A percentile compares a stretch with the other conserved stretches of the same genome.
Evolutionary conservation across 2,797 vertebrate species (phyloP).

Genomic region (Tenualosa thibaudeaui): DNA sequence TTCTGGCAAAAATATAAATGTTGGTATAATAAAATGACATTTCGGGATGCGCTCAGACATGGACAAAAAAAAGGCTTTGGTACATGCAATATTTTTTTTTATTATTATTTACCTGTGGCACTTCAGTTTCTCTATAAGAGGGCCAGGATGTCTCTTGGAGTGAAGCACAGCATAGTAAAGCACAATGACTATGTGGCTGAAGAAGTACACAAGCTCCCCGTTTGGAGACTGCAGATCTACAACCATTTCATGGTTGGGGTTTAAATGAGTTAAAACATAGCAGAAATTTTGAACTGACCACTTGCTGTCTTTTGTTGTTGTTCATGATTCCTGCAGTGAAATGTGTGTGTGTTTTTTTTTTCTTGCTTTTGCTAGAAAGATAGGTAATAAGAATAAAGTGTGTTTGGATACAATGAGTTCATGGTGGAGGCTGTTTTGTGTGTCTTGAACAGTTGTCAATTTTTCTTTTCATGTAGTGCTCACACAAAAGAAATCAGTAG

Average conservation of each 20-base stretch:
- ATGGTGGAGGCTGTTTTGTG: not conserved
- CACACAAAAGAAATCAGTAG: not conserved
- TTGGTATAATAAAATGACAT: no score
- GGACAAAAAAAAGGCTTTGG: no score
- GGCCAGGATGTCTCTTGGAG: not conserved
- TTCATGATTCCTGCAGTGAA: conserved; percentile 15
- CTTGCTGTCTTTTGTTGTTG: not conserved
- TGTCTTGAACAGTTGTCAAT: not conserved
- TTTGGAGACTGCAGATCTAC: not conserved
- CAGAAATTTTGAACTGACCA: not conserved
- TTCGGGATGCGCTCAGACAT: no score
- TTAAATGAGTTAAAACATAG: not conserved
- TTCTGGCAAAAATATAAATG: not conserved
- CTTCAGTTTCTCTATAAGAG: not conserved
- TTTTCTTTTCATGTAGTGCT: not conserved
- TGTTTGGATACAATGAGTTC: conserved; percentile 31
- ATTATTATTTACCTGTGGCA: no score
- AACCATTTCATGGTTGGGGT: not conserved
- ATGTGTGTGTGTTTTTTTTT: conserved; percentile 20
- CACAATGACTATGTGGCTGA: not conserved
- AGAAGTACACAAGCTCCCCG: not conserved
- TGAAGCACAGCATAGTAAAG: not conserved
- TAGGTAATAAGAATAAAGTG: conserved; percentile 36
- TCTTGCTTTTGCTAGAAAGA: conserved; percentile 50
- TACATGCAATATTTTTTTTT: no score